Base-by-base conservation (phyloP, 2,797 vertebrate genomes). In the Novumbra hubbsi region DNA sequence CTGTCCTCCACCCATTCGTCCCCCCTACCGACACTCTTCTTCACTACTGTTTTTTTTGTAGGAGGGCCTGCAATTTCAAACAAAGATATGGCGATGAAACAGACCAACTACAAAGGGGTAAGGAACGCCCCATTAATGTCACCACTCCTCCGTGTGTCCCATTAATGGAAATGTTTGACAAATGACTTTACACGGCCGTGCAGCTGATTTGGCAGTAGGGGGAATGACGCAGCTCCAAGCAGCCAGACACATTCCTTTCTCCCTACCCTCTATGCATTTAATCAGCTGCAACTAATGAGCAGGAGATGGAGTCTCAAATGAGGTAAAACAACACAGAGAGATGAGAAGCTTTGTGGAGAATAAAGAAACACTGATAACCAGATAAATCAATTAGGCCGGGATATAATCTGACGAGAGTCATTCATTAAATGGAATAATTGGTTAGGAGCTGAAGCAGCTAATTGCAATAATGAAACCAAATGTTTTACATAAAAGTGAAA, bases 131-230 rank as follows among this genome's bases (percentile, higher is more conserved):
- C 81, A 69, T 88, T 91, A 90, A 89, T 84, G 85, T 87, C 89
- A 70, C 52, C 7, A 66, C 73, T 72, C 82, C 81, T 81, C 79
- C 16, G 55, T 88, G 85, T 67, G 76, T 85, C 55, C 80, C 81
- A 69, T 88, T 91, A 90, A 89, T 84, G 85, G 70, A 79, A 87
- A 73, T 91, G 91, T 92, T 87, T 90, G 90, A 93, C 91, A 93
- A 93, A 93, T 92, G 80, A 92, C 89, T 92, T 88, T 84, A 89
- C 90, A 89, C 77, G 83, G 82, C 70, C 14, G 2, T 55, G 62
- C 80, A 83, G 78, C 73, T 81, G 83, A 80, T 85, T 50, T 69
- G 68, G 45, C 21, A 28, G 41, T 16, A n/a, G 24, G 45, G 6
- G 16, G 63, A 65, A 32, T 65, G 16, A 16, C 41, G 41, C 41